Evolutionary conservation across 2,113 vertebrate genomes (phyloP).

Genomic region (Cryptomyrus ogoouensis): DNA sequence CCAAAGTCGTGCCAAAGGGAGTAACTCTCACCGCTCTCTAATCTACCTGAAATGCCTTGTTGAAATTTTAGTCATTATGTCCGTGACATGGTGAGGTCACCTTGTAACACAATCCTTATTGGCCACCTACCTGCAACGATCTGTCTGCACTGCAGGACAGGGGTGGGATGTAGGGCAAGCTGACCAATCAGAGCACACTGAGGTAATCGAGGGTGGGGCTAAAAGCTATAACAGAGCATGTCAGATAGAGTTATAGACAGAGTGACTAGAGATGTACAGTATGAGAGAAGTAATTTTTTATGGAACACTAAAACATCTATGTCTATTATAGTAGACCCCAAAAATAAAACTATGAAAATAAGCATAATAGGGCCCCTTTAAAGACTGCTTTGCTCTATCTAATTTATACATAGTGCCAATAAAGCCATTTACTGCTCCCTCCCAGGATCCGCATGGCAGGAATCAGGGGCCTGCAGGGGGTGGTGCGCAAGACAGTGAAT

Average conservation of each 20-base stretch:
- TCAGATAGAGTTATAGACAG: background rate
- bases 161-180: background rate
- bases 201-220: background rate
- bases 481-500: constrained; percentile 92
- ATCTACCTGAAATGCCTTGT: background rate
- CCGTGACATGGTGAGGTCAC: background rate
- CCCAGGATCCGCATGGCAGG: constrained; percentile 90
- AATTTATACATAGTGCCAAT: background rate
- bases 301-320: background rate
- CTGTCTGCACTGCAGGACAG: background rate
- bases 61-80: background rate
- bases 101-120: background rate
- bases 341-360: background rate
- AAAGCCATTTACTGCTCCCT: background rate
- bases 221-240: background rate
- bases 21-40: background rate
- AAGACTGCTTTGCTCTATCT: background rate
- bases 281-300: background rate
- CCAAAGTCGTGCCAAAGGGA: background rate
- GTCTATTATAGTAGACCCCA: background rate
- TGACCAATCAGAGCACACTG: background rate
- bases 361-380: background rate
- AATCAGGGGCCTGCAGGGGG: constrained; percentile 88
- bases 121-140: background rate
- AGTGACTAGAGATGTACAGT: background rate